Evolutionary conservation across 2,888 invertebrate species (phyloP), one percentile per base, ranked within the genome.

Genomic region (Spilosoma lubricipeda): DNA sequence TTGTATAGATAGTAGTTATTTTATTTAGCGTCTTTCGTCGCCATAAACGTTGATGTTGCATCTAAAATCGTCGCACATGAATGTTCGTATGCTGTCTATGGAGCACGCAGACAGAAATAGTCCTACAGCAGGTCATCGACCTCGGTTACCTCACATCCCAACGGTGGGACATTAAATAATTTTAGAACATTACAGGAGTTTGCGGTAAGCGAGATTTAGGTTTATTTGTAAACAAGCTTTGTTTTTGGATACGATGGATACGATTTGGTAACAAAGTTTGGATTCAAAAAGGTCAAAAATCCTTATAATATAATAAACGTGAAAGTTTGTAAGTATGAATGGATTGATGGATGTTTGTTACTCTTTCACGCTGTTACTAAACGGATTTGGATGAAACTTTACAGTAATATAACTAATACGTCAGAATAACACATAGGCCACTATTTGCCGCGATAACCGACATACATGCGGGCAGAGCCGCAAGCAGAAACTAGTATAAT

Each of bases 121-220:
- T 93, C 81, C 82, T 81, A 66, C 27, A 86, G 79, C 84, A 87
- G 94, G 85, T 81, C 93, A 86, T 87, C 85, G 93, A 92, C 89
- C 94, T 80, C 85, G 73, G 82, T 86, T 88, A 89, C 90, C 82
- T 86, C 88, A 89, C 87, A 80, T 74, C 80, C 76, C 83, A 69
- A 73, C 76, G 80, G 66, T 81, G 85, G 82, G 87, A 90, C 90
- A 90, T 91, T 80, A 91, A 90, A 88, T 88, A 92, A 90, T 90
- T 89, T 91, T 91, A 93, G 93, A 89, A 83, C 80, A 74, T 74
- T 81, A 83, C 59, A 59, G 36, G 45, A 70, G 71, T 74, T 76
- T 52, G 70, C 52, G 39, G 23, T 69, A 76, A 70, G 15, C 59
- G 48, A 67, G 59, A 67, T 64, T 48, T 45, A 70, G 45, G 70